phyloP scores from a whole-genome alignment of 1,140 invertebrate species.

The Lepidurus packardi region DNA sequence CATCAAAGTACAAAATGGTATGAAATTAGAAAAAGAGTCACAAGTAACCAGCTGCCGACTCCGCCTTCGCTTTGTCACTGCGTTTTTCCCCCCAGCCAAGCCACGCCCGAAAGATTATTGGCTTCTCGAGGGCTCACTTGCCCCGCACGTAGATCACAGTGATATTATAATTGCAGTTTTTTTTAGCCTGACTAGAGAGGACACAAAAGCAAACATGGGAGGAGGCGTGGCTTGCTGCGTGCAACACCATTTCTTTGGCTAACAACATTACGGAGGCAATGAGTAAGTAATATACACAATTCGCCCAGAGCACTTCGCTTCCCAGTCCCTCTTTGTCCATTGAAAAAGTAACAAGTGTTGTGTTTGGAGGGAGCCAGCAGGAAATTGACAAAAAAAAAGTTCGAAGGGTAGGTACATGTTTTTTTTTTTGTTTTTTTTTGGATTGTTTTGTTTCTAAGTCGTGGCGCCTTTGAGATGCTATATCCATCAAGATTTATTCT shows the following conservation, averaged over 20 bases:
- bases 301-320: not conserved
- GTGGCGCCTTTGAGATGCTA: not conserved
- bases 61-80: not conserved
- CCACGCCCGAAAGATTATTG: not conserved
- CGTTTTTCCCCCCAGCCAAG: constrained; percentile 4
- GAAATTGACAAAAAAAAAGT: not conserved
- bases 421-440: not conserved
- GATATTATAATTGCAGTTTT: constrained; percentile 1
- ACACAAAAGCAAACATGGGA: constrained; percentile 19
- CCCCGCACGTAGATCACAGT: constrained; percentile 16
- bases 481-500: not conserved
- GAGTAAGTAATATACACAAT: constrained; percentile 19
- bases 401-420: not conserved
- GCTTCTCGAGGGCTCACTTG: not conserved
- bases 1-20: constrained; percentile 22
- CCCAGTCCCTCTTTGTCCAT: not conserved
- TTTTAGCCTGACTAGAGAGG: constrained; percentile 20
- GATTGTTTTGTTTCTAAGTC: not conserved
- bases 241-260: constrained; percentile 12
- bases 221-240: constrained; percentile 20
- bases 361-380: not conserved
- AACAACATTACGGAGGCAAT: not conserved
- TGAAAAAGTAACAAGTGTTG: not conserved
- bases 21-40: constrained; percentile 22
- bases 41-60: constrained; percentile 21